These are phyloP conservation scores for Diogma glabrata DNA, from an alignment of 2,888 invertebrate species.

Conservation along the genomic window DNA sequence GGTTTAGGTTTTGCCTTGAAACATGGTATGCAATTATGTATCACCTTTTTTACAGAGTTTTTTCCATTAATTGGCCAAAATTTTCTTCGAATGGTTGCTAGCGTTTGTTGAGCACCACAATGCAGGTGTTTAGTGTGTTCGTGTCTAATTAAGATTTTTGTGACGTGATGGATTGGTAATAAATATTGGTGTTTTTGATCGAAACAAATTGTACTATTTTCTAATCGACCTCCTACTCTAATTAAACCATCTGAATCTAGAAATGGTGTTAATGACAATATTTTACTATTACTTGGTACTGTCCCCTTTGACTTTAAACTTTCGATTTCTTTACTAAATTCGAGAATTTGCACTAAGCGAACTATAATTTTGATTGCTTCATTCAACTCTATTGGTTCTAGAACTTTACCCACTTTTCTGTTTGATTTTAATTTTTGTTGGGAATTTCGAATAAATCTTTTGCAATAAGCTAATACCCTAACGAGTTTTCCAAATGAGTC, in stretches of 20 bases:
- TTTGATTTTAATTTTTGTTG: no score
- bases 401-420: no score
- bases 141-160: constrained; percentile 4
- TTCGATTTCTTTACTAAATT: not conserved
- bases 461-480: no score
- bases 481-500: no score
- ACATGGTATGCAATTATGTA: not conserved
- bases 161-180: constrained; percentile 6
- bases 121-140: constrained; percentile 11
- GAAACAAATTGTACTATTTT: constrained; percentile 9
- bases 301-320: no score
- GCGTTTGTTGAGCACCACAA: constrained; percentile 6
- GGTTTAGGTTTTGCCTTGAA: not conserved
- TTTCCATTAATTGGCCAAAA: constrained; percentile 4
- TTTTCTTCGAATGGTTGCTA: not conserved
- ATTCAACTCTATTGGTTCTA: not conserved
- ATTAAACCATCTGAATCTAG: not conserved
- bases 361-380: not conserved
- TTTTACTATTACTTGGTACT: constrained; percentile 3
- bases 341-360: not conserved
- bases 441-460: no score
- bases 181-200: constrained; percentile 12
- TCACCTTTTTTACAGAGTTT: not conserved
- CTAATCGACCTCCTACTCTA: constrained; percentile 13
- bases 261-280: constrained; percentile 9